Evolutionary conservation across 2,113 vertebrate species (phyloP).

Genomic region (Salminus brasiliensis): DNA sequence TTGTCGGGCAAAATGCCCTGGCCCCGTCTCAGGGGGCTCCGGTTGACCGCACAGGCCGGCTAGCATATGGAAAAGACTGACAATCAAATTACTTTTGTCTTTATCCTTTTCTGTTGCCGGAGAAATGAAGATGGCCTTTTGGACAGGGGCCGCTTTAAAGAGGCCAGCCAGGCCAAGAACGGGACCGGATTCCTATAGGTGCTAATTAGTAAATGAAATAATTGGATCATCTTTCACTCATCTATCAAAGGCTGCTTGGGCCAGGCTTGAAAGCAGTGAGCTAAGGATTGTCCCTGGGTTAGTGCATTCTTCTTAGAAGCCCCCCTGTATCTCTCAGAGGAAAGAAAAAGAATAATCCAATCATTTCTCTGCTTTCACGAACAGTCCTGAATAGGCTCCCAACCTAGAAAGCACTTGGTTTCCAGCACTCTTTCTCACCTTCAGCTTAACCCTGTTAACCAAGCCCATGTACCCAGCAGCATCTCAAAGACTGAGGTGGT

Average conservation of each 20-base stretch:
- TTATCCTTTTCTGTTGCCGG: conserved; percentile 37
- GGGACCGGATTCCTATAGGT: conserved; percentile 52
- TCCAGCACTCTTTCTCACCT: conserved; percentile 25
- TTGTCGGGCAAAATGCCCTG: conserved; percentile 49
- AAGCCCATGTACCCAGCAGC: neutral
- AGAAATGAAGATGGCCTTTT: conserved; percentile 49
- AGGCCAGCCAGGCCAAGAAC: conserved; percentile 35
- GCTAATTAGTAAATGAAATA: conserved; percentile 68
- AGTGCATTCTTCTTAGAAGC: conserved; percentile 22
- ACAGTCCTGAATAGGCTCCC: conserved; percentile 31
- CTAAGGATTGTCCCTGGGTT: conserved; percentile 28
- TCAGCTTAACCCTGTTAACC: conserved; percentile 39
- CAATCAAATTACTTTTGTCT: conserved; percentile 64
- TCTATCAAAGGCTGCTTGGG: conserved; percentile 54
- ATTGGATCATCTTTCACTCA: conserved; percentile 61
- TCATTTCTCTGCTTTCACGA: conserved; percentile 48
- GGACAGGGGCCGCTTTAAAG: conserved; percentile 40
- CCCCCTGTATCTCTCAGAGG: conserved; percentile 22
- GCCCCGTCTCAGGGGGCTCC: conserved; percentile 38
- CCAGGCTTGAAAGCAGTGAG: conserved; percentile 38
- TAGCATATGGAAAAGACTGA: conserved; percentile 58
- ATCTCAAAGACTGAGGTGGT: neutral
- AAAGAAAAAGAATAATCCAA: conserved; percentile 53
- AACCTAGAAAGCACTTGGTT: conserved; percentile 36
- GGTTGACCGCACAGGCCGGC: conserved; percentile 43